These are phyloP conservation scores for Crossaster papposus DNA, from an alignment of 53 echinoderm and acorn worm species.

Conservation along the genomic window DNA sequence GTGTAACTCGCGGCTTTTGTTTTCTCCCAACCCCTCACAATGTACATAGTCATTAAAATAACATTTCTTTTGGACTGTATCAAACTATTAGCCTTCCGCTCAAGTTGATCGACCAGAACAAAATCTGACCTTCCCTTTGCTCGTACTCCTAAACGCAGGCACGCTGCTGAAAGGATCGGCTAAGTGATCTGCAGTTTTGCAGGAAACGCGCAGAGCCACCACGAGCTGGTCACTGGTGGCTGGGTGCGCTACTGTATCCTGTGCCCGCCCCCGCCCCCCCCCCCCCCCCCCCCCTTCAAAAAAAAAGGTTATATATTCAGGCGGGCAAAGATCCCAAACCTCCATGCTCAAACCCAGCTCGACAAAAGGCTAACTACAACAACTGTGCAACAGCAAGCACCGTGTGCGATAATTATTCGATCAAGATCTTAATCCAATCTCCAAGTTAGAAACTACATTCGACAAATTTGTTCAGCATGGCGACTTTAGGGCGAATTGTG, in stretches of 20 bases:
- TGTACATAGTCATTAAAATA: too few relatives aligned
- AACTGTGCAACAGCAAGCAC: not conserved
- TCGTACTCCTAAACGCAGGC: not conserved
- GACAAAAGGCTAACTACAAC: not conserved
- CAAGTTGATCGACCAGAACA: not conserved
- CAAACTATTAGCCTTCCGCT: too few relatives aligned
- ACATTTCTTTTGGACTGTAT: too few relatives aligned
- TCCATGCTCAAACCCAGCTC: not conserved
- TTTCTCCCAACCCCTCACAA: too few relatives aligned
- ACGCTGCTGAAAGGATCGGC: not conserved
- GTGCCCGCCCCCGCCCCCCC: too few relatives aligned
- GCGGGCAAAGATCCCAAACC: too few relatives aligned
- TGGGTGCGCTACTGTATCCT: conserved; percentile 7
- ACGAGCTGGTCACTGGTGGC: not conserved
- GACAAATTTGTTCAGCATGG: not conserved
- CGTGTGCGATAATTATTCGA: not conserved
- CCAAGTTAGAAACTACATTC: not conserved
- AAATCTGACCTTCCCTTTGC: not conserved
- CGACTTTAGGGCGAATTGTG: not conserved
- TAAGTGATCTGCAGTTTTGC: not conserved
- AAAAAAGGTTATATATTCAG: conserved; percentile 20
- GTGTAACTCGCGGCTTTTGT: too few relatives aligned
- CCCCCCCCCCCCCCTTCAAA: too few relatives aligned
- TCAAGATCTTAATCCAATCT: not conserved
- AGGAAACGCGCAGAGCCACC: too few relatives aligned